Percentiles rank a stretch among this genome's conserved stretches.
phyloP scores from a whole-genome alignment of 2,888 invertebrate species.

The Philonicus albiceps region DNA sequence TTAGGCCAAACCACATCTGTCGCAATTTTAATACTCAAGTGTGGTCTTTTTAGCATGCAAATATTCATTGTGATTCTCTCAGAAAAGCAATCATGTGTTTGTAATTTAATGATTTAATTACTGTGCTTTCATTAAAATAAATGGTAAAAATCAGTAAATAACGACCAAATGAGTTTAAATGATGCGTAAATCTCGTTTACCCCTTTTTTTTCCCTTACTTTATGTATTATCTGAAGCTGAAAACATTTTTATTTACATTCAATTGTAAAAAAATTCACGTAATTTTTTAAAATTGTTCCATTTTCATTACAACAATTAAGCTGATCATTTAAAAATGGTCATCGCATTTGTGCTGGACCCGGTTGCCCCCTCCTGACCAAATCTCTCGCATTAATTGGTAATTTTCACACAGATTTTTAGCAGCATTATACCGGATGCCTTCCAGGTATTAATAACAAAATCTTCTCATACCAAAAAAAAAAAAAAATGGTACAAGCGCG shows the following conservation, averaged over 20 bases:
- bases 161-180: not conserved
- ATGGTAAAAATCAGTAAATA: not conserved
- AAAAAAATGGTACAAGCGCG: not conserved
- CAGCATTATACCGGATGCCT: not conserved
- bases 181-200: not conserved
- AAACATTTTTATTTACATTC: not conserved
- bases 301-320: not conserved
- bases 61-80: not conserved
- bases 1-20: not conserved
- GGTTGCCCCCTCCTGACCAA: not conserved
- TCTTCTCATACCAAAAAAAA: not conserved
- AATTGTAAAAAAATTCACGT: not conserved
- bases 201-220: not conserved
- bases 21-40: not conserved
- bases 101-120: not conserved
- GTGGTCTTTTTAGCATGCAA: not conserved
- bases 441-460: not conserved
- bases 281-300: not conserved
- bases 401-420: not conserved
- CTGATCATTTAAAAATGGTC: not conserved
- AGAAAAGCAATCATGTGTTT: not conserved
- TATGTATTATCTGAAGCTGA: not conserved
- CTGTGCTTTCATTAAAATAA: not conserved
- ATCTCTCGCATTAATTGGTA: not conserved
- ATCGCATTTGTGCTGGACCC: not conserved